A percentile compares a stretch with the other conserved stretches of the same genome.
Evolutionary conservation across 2,797 vertebrate genomes (phyloP).

Genomic region (Mus caroli): DNA sequence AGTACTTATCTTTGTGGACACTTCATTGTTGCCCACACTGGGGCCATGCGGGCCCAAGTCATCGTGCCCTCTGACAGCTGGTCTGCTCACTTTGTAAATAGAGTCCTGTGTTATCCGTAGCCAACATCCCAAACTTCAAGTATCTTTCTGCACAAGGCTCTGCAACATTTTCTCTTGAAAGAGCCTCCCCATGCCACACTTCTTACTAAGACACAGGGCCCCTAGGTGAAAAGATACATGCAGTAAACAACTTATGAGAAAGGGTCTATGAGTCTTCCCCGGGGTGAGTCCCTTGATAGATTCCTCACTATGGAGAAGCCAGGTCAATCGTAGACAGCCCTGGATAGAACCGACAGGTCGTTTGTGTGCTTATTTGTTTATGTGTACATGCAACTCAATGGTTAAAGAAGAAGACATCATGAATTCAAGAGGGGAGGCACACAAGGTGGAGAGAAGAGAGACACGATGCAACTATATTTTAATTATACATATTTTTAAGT

Average conservation of each 20-base stretch:
- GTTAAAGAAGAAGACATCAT: not conserved
- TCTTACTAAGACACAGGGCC: not conserved
- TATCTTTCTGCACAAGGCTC: not conserved
- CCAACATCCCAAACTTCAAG: not conserved
- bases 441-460: not conserved
- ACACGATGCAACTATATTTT: not conserved
- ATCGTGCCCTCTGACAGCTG: fast-evolving
- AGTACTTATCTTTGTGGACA: not conserved
- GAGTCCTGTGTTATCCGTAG: not conserved
- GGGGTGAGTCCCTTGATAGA: not conserved
- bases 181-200: not conserved
- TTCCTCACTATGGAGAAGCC: not conserved
- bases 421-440: not conserved
- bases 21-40: fast-evolving
- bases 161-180: not conserved
- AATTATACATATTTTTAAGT: not conserved
- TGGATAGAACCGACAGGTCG: not conserved
- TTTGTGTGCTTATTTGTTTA: not conserved
- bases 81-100: not conserved
- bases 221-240: not conserved
- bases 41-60: fast-evolving
- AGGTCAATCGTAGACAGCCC: not conserved
- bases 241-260: not conserved
- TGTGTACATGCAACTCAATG: no score
- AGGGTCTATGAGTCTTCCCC: not conserved